phyloP scores from a whole-genome alignment of 1,140 invertebrate genomes.

The Zelostemma sp. region DNA sequence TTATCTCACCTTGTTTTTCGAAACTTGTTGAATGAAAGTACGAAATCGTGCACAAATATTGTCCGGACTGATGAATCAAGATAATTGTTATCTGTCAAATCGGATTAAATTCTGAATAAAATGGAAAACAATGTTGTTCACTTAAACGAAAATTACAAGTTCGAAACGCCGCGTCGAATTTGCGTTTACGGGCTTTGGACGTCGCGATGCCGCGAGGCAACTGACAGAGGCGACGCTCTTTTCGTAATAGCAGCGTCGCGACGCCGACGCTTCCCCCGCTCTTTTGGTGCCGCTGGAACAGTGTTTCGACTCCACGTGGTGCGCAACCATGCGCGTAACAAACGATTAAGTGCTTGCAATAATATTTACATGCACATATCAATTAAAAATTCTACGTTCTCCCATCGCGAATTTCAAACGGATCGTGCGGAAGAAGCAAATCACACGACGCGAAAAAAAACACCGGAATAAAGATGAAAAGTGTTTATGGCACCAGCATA shows the following conservation, averaged over 20 bases:
- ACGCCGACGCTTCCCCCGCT: constrained; percentile 27
- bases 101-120: not conserved
- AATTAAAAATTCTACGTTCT: too few species aligned
- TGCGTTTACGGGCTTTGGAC: constrained; percentile 18
- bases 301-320: constrained; percentile 52
- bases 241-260: constrained; percentile 26
- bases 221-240: constrained; percentile 43
- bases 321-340: constrained; percentile 48
- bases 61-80: not conserved
- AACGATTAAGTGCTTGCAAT: constrained; percentile 7
- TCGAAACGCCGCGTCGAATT: constrained; percentile 6
- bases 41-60: not conserved
- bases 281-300: constrained; percentile 17
- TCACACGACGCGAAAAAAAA: too few species aligned
- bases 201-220: constrained; percentile 61
- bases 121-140: not conserved
- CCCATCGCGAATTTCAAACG: too few species aligned
- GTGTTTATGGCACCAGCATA: too few species aligned
- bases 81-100: not conserved
- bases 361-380: too few species aligned
- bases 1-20: too few species aligned
- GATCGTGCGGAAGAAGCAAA: too few species aligned
- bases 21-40: not conserved
- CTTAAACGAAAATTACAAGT: not conserved
- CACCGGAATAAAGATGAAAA: too few species aligned